A percentile compares a stretch with the other conserved stretches of the same genome.
Conservation (phyloP, 1,140 invertebrate genomes). For the Heliconius hermathena region DNA sequence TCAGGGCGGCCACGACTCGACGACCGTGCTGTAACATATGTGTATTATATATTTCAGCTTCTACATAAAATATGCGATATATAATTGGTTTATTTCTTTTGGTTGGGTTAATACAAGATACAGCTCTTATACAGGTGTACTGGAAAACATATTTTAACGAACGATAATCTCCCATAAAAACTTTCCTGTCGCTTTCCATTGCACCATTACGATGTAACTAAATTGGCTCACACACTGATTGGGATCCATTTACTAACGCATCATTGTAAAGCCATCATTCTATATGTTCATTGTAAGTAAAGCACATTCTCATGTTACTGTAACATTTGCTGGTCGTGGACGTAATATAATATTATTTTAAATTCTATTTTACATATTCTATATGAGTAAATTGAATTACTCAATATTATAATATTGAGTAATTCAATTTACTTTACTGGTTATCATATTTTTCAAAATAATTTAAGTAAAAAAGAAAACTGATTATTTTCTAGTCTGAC, state of each 20-base stretch:
- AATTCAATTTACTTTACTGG: no score
- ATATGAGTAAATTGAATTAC: no score
- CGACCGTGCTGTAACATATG: conserved; percentile 46
- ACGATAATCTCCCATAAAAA: conserved; percentile 14
- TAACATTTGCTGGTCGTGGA: conserved; percentile 54
- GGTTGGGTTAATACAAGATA: conserved; percentile 83
- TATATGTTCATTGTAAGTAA: conserved; percentile 80
- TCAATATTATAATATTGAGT: no score
- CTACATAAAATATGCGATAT: conserved; percentile 73
- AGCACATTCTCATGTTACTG: conserved; percentile 67
- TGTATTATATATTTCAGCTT: conserved; percentile 75
- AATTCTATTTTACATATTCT: no score
- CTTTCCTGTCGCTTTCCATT: conserved; percentile 80
- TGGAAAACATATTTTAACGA: conserved; percentile 64
- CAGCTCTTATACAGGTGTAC: conserved; percentile 79
- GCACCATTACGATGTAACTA: conserved; percentile 77
- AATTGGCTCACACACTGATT: conserved; percentile 77
- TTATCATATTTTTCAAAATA: no score
- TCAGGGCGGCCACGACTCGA: no score
- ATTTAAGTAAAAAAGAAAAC: no score
- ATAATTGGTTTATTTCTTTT: conserved; percentile 78
- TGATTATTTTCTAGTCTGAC: no score
- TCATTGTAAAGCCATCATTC: conserved; percentile 79
- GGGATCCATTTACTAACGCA: conserved; percentile 80
- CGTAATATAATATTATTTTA: conserved; percentile 32